phyloP scores from a whole-genome alignment of 2,113 vertebrate species.

The Shinisaurus crocodilurus region DNA sequence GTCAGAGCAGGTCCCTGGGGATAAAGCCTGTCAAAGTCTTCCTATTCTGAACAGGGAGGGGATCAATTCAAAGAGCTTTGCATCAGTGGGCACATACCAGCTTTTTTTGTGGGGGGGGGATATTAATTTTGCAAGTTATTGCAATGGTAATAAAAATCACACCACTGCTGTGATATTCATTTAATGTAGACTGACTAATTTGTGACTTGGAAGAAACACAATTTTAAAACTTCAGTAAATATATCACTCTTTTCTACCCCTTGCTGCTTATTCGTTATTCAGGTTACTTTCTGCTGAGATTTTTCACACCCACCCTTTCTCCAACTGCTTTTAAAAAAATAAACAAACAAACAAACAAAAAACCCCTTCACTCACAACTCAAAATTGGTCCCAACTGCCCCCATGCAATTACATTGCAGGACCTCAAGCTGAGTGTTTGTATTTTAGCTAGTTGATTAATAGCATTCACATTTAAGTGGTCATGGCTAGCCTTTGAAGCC shows the following conservation, averaged over 20 bases:
- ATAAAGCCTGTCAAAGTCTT: constrained; percentile 31
- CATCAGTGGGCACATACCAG: constrained; percentile 32
- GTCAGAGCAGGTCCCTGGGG: too few relatives aligned
- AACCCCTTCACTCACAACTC: constrained; percentile 53
- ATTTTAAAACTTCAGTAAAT: constrained; percentile 55
- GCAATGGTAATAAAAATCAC: constrained; percentile 65
- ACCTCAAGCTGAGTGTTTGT: constrained; percentile 55
- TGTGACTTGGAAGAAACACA: constrained; percentile 44
- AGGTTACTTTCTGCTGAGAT: constrained; percentile 22
- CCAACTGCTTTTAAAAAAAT: constrained; percentile 11
- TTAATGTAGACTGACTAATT: constrained; percentile 56
- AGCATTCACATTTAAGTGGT: constrained; percentile 72
- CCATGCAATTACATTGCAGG: constrained; percentile 65
- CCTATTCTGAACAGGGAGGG: not conserved
- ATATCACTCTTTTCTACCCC: not conserved
- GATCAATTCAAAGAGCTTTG: constrained; percentile 41
- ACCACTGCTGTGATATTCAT: constrained; percentile 58
- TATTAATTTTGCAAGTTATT: constrained; percentile 62
- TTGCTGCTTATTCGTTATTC: constrained; percentile 39
- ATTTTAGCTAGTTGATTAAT: constrained; percentile 73
- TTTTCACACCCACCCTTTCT: not conserved
- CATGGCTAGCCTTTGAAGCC: constrained; percentile 61
- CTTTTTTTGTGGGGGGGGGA: constrained; percentile 50
- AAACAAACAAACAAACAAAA: too few relatives aligned
- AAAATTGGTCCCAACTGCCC: constrained; percentile 60